A percentile compares a stretch with the other conserved stretches of the same genome.
phyloP scores from a whole-genome alignment of 2,113 vertebrate species.

The Morone chrysops region DNA sequence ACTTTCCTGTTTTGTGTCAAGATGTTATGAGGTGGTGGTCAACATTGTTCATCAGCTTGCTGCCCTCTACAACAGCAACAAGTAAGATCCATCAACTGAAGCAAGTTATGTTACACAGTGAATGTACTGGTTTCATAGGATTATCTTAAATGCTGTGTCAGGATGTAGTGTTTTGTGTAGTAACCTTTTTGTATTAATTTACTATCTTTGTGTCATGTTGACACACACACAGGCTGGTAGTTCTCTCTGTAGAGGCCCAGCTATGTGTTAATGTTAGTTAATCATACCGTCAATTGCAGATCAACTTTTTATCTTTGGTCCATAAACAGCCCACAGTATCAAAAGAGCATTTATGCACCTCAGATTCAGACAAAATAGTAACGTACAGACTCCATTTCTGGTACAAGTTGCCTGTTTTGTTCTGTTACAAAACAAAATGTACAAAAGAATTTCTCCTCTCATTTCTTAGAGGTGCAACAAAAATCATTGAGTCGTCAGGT shows the following conservation, averaged over 20 bases:
- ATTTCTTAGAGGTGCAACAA: slow-evolving; percentile 89
- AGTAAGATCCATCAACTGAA: slow-evolving; percentile 84
- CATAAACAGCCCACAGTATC: not conserved
- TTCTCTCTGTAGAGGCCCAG: too few species aligned
- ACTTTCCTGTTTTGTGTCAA: slow-evolving; percentile 95
- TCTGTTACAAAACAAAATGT: not conserved
- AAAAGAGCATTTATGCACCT: slow-evolving; percentile 5
- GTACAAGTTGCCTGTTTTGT: not conserved
- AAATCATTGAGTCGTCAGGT: slow-evolving; percentile 96
- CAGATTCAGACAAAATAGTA: not conserved
- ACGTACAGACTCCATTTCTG: not conserved
- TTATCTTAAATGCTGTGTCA: not conserved
- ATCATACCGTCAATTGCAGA: too few species aligned
- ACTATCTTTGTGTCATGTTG: too few species aligned
- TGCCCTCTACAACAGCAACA: slow-evolving; percentile 95
- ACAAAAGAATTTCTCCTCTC: slow-evolving; percentile 31
- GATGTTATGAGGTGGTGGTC: slow-evolving; percentile 96
- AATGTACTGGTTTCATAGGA: slow-evolving; percentile 2
- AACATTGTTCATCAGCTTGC: slow-evolving; percentile 96
- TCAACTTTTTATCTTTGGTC: too few species aligned
- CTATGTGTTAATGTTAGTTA: too few species aligned
- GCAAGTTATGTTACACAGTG: slow-evolving; percentile 6
- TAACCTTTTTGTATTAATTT: too few species aligned
- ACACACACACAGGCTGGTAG: too few species aligned
- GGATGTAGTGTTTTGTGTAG: too few species aligned